Conservation (phyloP, 2,888 invertebrate genomes). For the Tenthredo distinguenda region DNA sequence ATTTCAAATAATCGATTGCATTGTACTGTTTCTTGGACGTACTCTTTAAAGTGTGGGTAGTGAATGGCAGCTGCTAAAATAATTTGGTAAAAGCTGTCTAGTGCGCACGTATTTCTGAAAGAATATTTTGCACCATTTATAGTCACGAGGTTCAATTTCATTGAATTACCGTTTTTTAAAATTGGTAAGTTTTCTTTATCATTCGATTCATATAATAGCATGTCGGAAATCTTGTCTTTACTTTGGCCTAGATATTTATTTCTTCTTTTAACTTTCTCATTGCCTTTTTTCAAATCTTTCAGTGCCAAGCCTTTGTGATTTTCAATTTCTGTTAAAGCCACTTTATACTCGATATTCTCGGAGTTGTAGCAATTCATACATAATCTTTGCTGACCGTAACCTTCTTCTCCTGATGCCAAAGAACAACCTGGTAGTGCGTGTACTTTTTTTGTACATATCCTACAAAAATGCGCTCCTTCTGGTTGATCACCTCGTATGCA, state of each 20-base stretch:
- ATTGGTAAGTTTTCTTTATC: conserved; percentile 23
- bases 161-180: conserved; percentile 9
- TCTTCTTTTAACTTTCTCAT: not conserved
- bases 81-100: conserved; percentile 12
- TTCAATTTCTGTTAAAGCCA: conserved; percentile 35
- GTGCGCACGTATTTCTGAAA: not conserved
- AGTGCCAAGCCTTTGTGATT: conserved; percentile 8
- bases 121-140: conserved; percentile 30
- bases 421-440: conserved; percentile 40
- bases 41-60: not conserved
- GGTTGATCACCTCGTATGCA: not conserved
- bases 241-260: conserved; percentile 25
- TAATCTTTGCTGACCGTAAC: conserved; percentile 36
- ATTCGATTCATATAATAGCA: not conserved
- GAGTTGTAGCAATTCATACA: conserved; percentile 16
- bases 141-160: conserved; percentile 20
- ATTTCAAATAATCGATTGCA: not conserved
- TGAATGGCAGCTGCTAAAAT: not conserved
- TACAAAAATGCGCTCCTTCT: conserved; percentile 18
- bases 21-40: not conserved
- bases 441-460: conserved; percentile 30
- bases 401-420: conserved; percentile 11
- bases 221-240: conserved; percentile 19
- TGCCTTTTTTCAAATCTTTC: not conserved
- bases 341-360: not conserved